Evolutionary conservation across 2,888 invertebrate genomes (phyloP).

Genomic region (Temnothorax rugatulus): DNA sequence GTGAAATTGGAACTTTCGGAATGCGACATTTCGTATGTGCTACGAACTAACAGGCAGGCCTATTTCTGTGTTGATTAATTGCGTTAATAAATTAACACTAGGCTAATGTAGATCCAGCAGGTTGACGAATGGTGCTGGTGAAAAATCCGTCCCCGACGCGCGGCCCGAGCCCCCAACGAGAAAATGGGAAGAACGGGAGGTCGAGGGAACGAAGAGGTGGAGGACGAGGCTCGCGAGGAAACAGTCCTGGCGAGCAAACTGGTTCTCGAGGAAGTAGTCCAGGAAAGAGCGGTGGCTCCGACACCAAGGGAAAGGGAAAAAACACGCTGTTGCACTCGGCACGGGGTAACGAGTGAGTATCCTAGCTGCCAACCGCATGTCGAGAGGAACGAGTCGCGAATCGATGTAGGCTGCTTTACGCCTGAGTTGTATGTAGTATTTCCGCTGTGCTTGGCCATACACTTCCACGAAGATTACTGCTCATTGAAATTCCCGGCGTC

Average conservation of each 20-base stretch:
- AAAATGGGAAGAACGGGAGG: constrained; percentile 64
- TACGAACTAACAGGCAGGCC: background rate
- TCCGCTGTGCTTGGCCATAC: background rate
- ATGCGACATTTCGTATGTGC: background rate
- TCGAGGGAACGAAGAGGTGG: constrained; percentile 50
- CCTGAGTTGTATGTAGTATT: background rate
- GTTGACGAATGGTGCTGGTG: constrained; percentile 82
- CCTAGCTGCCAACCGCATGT: background rate
- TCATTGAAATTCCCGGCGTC: background rate
- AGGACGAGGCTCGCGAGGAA: constrained; percentile 77
- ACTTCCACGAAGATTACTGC: background rate
- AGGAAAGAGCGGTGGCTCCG: constrained; percentile 72
- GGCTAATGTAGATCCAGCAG: constrained; percentile 46
- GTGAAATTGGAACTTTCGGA: background rate
- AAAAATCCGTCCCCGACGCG: constrained; percentile 80
- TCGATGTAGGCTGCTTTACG: constrained; percentile 18
- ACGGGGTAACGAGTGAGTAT: constrained; percentile 87
- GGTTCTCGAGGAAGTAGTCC: constrained; percentile 85
- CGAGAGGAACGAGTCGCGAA: constrained; percentile 1
- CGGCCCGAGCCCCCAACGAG: constrained; percentile 78
- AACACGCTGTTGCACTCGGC: constrained; percentile 78
- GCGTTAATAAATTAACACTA: background rate
- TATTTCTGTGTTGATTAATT: background rate
- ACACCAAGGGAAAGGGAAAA: constrained; percentile 74
- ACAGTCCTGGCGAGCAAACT: constrained; percentile 77